Percentiles rank a stretch among this genome's conserved stretches.
phyloP scores from a whole-genome alignment of 2,888 invertebrate species.

The Drosophila prostipennis region DNA sequence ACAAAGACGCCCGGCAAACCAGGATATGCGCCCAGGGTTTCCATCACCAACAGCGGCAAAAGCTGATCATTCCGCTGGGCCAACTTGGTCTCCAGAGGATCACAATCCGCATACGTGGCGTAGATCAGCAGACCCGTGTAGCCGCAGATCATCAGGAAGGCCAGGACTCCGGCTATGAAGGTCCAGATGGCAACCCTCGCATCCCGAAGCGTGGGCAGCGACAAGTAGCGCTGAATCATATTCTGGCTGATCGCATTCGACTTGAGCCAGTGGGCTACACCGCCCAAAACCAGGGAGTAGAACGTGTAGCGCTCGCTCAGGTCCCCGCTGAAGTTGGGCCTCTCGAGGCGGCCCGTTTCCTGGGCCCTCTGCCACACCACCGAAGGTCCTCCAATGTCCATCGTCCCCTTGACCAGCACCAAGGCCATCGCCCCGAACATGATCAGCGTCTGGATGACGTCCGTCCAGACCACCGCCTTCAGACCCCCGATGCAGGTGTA shows the following conservation, averaged over 20 bases:
- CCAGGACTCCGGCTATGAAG: conserved; percentile 90
- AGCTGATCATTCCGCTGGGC: conserved; percentile 91
- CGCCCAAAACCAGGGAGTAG: conserved; percentile 89
- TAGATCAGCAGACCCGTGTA: conserved; percentile 94
- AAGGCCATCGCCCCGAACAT: conserved; percentile 89
- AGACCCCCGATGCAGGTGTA: conserved; percentile 91
- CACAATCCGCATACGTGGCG: conserved; percentile 93
- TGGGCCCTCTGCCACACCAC: conserved; percentile 86
- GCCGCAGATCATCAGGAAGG: conserved; percentile 91
- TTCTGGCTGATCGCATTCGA: conserved; percentile 91
- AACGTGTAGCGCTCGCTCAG: conserved; percentile 90
- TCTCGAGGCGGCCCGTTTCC: conserved; percentile 87
- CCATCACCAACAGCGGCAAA: conserved; percentile 93
- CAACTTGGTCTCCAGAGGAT: conserved; percentile 91
- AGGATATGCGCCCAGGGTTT: conserved; percentile 90
- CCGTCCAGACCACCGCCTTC: conserved; percentile 89
- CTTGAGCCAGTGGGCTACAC: conserved; percentile 89
- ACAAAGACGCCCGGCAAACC: conserved; percentile 95
- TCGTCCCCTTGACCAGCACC: conserved; percentile 87
- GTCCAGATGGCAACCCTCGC: conserved; percentile 86
- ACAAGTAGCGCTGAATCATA: conserved; percentile 91
- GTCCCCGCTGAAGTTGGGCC: conserved; percentile 87
- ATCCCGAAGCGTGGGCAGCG: conserved; percentile 87
- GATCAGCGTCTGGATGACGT: conserved; percentile 88
- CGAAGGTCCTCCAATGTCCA: conserved; percentile 87